A percentile compares a stretch with the other conserved stretches of the same genome.
Conservation (phyloP, 2,888 invertebrate species). For the Oligia strigilis region DNA sequence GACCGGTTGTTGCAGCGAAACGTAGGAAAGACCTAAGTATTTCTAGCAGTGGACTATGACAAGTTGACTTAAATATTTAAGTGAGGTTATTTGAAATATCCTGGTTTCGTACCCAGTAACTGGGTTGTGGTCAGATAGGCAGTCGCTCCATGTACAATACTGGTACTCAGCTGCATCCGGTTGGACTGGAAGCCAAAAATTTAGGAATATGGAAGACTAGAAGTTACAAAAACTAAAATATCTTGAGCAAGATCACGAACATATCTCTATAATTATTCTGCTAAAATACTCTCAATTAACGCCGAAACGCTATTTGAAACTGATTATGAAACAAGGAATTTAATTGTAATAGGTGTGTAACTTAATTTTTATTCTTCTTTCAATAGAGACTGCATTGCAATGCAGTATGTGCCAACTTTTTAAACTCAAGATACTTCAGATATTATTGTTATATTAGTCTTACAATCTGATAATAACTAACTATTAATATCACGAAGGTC, state of each 20-base stretch:
- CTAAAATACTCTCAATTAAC: slow-evolving; percentile 7
- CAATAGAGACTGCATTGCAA: slow-evolving; percentile 29
- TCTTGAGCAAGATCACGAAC: not conserved
- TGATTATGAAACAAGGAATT: slow-evolving; percentile 16
- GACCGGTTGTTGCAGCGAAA: not conserved
- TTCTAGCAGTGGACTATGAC: not conserved
- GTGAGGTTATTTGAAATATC: too few relatives aligned
- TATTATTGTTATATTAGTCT: slow-evolving; percentile 57
- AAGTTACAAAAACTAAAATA: not conserved
- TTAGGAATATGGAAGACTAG: not conserved
- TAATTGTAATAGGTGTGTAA: slow-evolving; percentile 19
- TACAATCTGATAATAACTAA: slow-evolving; percentile 61
- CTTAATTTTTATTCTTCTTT: slow-evolving; percentile 25
- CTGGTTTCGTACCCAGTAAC: too few relatives aligned
- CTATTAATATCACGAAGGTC: slow-evolving; percentile 63
- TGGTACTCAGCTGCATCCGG: too few relatives aligned
- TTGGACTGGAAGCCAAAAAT: not conserved
- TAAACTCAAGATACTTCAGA: slow-evolving; percentile 50
- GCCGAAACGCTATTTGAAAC: slow-evolving; percentile 20
- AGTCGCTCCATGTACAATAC: too few relatives aligned
- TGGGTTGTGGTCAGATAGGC: too few relatives aligned
- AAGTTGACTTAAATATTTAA: not conserved
- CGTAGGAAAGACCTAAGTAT: not conserved
- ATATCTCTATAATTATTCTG: not conserved
- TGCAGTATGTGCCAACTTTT: slow-evolving; percentile 34